Percentiles rank a stretch among this genome's conserved stretches.
Evolutionary conservation across 2,113 vertebrate species (phyloP).

Genomic region (Elaphurus davidianus): DNA sequence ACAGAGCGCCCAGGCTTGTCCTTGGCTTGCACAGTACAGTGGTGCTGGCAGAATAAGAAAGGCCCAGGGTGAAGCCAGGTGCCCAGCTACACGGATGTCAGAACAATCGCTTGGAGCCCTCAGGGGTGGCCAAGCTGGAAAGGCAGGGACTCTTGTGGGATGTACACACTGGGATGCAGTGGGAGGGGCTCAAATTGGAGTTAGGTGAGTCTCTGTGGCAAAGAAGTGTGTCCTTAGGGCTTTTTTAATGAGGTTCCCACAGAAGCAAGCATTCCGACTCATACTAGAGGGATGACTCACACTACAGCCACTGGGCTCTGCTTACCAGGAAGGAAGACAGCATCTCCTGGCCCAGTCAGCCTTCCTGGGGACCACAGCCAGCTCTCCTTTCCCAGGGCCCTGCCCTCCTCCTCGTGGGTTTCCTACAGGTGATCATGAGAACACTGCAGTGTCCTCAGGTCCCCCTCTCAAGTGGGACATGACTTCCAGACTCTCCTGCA

Average conservation of each 20-base stretch:
- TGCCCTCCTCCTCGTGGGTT: background rate
- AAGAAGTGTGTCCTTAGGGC: background rate
- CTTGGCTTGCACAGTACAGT: background rate
- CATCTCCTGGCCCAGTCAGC: background rate
- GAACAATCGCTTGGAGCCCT: background rate
- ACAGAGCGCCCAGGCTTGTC: accelerated
- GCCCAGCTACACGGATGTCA: too few species aligned
- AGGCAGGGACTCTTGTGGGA: background rate
- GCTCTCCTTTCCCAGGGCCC: too few species aligned
- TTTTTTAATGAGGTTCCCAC: background rate
- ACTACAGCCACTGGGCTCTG: background rate
- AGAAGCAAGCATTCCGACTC: background rate
- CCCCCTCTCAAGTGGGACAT: background rate
- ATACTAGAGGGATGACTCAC: background rate
- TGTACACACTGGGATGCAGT: background rate
- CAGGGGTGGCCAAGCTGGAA: accelerated
- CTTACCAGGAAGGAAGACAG: too few species aligned
- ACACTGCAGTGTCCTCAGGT: background rate
- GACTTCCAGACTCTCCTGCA: background rate
- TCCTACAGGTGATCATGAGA: background rate
- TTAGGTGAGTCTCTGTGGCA: background rate
- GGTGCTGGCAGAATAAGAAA: background rate
- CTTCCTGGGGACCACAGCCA: background rate
- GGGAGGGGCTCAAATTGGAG: background rate
- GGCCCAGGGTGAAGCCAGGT: background rate